Percentiles rank a stretch among this genome's conserved stretches.
phyloP scores from a whole-genome alignment of 92 coral and sea anemone genomes.

The Parazoanthus swiftii region DNA sequence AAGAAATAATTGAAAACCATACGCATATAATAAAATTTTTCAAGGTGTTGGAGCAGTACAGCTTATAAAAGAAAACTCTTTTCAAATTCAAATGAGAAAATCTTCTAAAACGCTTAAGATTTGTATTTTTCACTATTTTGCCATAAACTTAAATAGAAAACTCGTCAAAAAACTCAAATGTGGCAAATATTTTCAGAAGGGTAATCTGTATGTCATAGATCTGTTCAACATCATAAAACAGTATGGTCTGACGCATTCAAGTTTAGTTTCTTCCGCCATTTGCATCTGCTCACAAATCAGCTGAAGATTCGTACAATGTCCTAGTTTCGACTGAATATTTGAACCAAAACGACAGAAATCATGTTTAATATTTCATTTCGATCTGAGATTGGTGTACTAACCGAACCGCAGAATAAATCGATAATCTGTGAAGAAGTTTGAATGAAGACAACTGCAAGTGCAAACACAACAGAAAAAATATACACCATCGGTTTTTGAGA shows the following conservation, averaged over 20 bases:
- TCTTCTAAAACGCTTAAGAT: too few species aligned
- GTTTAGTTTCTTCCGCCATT: not conserved
- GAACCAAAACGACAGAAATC: not conserved
- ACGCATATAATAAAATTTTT: not conserved
- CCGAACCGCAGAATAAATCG: not conserved
- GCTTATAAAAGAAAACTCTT: too few species aligned
- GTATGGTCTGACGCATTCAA: too few species aligned
- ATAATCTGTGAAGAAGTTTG: not conserved
- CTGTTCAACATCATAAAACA: not conserved
- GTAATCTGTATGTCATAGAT: not conserved
- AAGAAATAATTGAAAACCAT: not conserved
- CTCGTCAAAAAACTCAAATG: too few species aligned
- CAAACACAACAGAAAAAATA: not conserved
- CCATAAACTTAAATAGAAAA: too few species aligned
- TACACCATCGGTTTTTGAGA: not conserved
- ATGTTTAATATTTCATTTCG: not conserved
- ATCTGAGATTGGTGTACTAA: not conserved
- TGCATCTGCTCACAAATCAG: not conserved
- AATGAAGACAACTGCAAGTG: conserved; percentile 16
- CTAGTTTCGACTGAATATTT: too few species aligned
- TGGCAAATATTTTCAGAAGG: not conserved
- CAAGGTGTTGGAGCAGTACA: not conserved
- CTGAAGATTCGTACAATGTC: not conserved
- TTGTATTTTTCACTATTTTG: too few species aligned
- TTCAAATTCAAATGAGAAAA: not conserved